phyloP scores from a whole-genome alignment of 1,140 invertebrate species.

The Panagrolaimus sp. region DNA sequence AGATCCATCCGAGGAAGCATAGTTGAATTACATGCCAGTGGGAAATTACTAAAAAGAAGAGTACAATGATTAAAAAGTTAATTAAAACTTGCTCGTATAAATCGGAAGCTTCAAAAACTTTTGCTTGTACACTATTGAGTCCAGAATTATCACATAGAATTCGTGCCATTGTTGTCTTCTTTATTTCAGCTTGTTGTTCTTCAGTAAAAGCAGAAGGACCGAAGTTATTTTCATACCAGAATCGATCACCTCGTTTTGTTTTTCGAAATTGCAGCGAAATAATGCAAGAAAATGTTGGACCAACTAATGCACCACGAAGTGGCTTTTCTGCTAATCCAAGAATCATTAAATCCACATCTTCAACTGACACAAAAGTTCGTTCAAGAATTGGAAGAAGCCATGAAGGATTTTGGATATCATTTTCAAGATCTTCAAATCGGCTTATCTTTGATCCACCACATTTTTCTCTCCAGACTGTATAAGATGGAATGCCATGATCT shows the following conservation, averaged over 20 bases:
- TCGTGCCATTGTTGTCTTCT: constrained; percentile 67
- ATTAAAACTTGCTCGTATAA: constrained; percentile 33
- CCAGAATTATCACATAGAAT: constrained; percentile 74
- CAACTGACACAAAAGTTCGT: constrained; percentile 59
- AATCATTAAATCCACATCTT: constrained; percentile 76
- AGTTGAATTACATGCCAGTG: constrained; percentile 30
- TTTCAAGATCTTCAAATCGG: constrained; percentile 39
- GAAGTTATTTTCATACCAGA: constrained; percentile 57
- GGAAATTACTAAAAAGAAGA: constrained; percentile 34
- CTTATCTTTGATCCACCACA: constrained; percentile 68
- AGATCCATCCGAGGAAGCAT: constrained; percentile 26
- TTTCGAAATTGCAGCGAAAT: constrained; percentile 73
- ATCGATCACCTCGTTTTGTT: constrained; percentile 54
- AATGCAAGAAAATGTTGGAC: constrained; percentile 77
- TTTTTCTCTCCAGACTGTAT: constrained; percentile 71
- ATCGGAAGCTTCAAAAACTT: constrained; percentile 60
- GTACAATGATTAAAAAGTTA: background rate
- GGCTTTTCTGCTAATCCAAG: constrained; percentile 73
- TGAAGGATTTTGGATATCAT: constrained; percentile 36
- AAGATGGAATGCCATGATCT: constrained; percentile 78
- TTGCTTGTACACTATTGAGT: constrained; percentile 63
- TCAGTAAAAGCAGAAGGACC: constrained; percentile 66
- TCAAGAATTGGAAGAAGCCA: constrained; percentile 32
- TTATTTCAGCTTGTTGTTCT: constrained; percentile 68
- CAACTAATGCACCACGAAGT: constrained; percentile 66